These are phyloP conservation scores for Odobenus rosmarus DNA, from an alignment of 2,113 vertebrate genomes.

Conservation along the genomic window DNA sequence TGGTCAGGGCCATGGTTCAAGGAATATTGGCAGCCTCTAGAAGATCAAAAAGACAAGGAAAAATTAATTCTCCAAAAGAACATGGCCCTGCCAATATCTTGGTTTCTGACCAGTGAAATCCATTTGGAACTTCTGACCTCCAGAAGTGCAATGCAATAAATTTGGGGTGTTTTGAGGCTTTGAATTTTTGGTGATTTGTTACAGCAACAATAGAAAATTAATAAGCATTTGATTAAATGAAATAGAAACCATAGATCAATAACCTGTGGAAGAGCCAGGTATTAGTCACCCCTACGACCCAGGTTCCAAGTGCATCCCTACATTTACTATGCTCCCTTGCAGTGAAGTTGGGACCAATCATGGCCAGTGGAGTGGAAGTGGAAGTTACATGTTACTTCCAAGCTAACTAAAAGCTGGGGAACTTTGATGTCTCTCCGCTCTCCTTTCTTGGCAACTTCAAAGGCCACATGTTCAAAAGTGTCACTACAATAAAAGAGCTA, in stretches of 20 bases:
- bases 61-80: background rate
- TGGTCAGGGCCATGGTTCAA: background rate
- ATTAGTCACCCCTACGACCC: background rate
- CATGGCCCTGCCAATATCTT: background rate
- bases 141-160: background rate
- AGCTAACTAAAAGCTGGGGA: background rate
- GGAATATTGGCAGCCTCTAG: background rate
- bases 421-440: background rate
- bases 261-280: background rate
- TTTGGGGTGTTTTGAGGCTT: background rate
- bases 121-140: background rate
- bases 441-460: background rate
- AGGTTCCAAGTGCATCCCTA: background rate
- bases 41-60: background rate
- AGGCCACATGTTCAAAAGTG: background rate
- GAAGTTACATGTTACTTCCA: background rate
- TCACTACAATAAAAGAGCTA: background rate
- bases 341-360: background rate
- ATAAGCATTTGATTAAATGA: background rate
- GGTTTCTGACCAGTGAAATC: background rate
- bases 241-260: background rate
- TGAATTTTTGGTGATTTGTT: background rate
- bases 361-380: background rate
- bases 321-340: background rate
- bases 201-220: background rate